Evolutionary conservation across 2,888 invertebrate species (phyloP).

Genomic region (Saturnia japonica): DNA sequence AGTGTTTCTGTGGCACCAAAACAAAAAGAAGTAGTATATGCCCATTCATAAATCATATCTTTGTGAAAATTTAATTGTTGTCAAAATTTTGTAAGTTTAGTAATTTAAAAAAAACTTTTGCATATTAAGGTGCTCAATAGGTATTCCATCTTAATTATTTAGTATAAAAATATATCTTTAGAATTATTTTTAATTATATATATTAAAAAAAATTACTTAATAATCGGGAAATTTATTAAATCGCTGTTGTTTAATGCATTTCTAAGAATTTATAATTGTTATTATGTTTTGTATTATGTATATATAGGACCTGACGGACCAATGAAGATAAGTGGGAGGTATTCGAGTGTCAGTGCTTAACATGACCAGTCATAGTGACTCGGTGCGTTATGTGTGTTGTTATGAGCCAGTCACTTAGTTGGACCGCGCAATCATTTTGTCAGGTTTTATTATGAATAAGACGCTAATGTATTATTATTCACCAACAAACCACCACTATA

Average conservation of each 20-base stretch:
- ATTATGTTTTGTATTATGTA: background rate
- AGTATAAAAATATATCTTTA: slow-evolving; percentile 9
- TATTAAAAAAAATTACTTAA: background rate
- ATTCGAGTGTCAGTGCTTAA: background rate
- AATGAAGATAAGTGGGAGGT: background rate
- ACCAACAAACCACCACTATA: background rate
- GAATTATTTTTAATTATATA: background rate
- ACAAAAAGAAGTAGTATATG: too few relatives aligned
- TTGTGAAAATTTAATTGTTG: too few relatives aligned
- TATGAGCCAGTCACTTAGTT: too few relatives aligned
- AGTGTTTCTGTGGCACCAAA: too few relatives aligned
- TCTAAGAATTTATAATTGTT: background rate
- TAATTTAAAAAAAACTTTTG: too few relatives aligned
- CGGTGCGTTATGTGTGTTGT: background rate
- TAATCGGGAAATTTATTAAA: background rate
- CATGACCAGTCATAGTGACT: background rate
- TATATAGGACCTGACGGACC: background rate
- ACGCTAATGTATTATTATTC: too few relatives aligned
- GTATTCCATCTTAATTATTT: background rate
- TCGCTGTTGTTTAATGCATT: background rate
- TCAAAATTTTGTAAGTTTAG: too few relatives aligned
- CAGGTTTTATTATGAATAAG: background rate
- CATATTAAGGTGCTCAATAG: slow-evolving; percentile 12
- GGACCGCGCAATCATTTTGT: background rate
- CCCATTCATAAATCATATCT: background rate